phyloP scores from a whole-genome alignment of 2,888 invertebrate species.

The Agrochola lota region DNA sequence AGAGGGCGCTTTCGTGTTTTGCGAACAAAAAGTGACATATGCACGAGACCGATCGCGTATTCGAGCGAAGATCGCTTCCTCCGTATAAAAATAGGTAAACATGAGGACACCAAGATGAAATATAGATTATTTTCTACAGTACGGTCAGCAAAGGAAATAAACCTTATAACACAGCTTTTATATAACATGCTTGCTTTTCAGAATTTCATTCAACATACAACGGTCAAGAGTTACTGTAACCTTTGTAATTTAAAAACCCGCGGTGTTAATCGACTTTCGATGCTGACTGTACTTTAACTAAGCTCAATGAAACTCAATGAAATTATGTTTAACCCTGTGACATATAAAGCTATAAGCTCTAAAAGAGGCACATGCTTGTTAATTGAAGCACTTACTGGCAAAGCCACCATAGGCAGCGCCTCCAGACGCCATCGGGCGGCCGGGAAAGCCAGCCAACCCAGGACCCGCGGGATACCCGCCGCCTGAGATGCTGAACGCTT shows the following conservation, averaged over 20 bases:
- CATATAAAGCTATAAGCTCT: background rate
- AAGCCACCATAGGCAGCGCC: background rate
- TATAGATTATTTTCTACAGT: background rate
- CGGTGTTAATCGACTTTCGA: background rate
- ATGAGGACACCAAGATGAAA: background rate
- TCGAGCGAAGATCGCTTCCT: no score
- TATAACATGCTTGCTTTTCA: no score
- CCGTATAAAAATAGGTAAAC: no score
- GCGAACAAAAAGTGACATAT: no score
- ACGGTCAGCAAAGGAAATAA: constrained; percentile 3
- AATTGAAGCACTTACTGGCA: constrained; percentile 33
- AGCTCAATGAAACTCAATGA: background rate
- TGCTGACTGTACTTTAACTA: constrained; percentile 22
- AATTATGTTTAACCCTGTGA: background rate
- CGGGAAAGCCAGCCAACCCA: background rate
- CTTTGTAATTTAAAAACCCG: no score
- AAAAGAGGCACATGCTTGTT: constrained; percentile 11
- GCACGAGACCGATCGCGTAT: no score
- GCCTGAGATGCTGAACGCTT: constrained; percentile 29
- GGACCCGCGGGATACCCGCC: background rate
- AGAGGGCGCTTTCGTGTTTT: no score
- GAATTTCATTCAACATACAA: no score
- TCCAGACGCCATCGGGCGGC: background rate
- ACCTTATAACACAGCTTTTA: background rate
- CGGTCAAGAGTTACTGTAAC: no score